These are phyloP conservation scores for Semotilus atromaculatus DNA, from an alignment of 2,797 vertebrate genomes.

Conservation along the genomic window DNA sequence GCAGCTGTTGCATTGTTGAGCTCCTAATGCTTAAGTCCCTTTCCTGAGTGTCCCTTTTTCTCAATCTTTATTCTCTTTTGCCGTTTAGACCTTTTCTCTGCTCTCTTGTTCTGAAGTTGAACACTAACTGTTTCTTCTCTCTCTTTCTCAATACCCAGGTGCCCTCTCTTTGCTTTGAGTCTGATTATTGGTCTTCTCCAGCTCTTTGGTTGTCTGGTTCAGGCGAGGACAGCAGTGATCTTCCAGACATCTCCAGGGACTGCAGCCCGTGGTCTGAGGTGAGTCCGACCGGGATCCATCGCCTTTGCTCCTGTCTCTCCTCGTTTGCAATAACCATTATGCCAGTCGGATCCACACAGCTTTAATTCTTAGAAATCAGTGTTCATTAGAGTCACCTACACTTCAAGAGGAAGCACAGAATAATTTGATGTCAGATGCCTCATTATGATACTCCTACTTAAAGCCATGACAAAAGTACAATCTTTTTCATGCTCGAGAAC, in stretches of 20 bases:
- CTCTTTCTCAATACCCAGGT: slow-evolving; percentile 56
- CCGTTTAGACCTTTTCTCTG: slow-evolving; percentile 32
- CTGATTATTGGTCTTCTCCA: slow-evolving; percentile 67
- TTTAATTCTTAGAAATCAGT: slow-evolving; percentile 52
- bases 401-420: slow-evolving; percentile 45
- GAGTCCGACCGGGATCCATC: slow-evolving; percentile 17
- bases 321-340: slow-evolving; percentile 12
- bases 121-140: slow-evolving; percentile 54
- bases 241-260: slow-evolving; percentile 89
- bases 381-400: slow-evolving; percentile 54
- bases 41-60: slow-evolving; percentile 30
- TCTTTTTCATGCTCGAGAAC: slow-evolving; percentile 46
- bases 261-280: slow-evolving; percentile 93
- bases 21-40: slow-evolving; percentile 26
- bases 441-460: slow-evolving; percentile 49
- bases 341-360: not conserved
- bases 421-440: slow-evolving; percentile 50
- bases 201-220: slow-evolving; percentile 61
- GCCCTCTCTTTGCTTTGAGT: slow-evolving; percentile 51
- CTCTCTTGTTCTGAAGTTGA: slow-evolving; percentile 55
- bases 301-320: slow-evolving; percentile 33
- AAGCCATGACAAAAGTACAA: slow-evolving; percentile 43
- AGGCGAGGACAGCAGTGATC: slow-evolving; percentile 69
- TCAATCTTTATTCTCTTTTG: slow-evolving; percentile 47
- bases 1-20: slow-evolving; percentile 46